A percentile compares a stretch with the other conserved stretches of the same genome.
These are phyloP conservation scores for Fulmarus glacialis DNA, from an alignment of 2,113 vertebrate species.

Conservation along the genomic window DNA sequence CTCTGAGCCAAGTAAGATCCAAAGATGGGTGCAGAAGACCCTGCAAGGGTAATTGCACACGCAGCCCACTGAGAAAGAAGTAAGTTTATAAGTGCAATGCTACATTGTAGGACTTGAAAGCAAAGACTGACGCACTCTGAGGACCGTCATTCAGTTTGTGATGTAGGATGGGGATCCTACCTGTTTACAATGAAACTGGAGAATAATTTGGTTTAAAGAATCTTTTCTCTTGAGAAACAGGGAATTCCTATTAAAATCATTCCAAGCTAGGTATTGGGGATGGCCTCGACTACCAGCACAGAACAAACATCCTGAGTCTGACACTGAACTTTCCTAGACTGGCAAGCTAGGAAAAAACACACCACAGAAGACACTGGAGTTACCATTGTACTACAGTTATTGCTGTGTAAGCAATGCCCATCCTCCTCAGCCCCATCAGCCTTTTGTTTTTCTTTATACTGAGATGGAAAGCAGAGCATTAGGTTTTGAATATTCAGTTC, in stretches of 20 bases:
- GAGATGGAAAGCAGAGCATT: not conserved
- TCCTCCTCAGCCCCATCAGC: not conserved
- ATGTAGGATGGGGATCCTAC: not conserved
- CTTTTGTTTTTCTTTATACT: not conserved
- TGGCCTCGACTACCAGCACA: not conserved
- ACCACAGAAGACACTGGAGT: rapidly evolving
- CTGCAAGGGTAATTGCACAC: not conserved
- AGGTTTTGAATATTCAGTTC: not conserved
- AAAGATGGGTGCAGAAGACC: not conserved
- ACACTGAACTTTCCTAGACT: not conserved
- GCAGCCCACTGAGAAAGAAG: not conserved
- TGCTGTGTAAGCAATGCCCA: not conserved
- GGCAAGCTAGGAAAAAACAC: not conserved
- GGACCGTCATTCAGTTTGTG: not conserved
- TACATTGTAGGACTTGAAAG: not conserved
- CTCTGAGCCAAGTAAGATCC: not conserved
- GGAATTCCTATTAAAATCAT: not conserved
- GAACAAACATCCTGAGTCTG: not conserved
- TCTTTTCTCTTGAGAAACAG: not conserved
- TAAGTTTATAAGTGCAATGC: not conserved
- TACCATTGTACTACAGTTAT: not conserved
- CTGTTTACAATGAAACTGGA: not conserved
- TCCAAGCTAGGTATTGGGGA: not conserved
- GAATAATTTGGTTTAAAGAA: not conserved
- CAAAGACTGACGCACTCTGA: not conserved